Percentiles rank a stretch among this genome's conserved stretches.
Evolutionary conservation across 2,113 vertebrate species (phyloP).

Genomic region (Indicator maculatus): DNA sequence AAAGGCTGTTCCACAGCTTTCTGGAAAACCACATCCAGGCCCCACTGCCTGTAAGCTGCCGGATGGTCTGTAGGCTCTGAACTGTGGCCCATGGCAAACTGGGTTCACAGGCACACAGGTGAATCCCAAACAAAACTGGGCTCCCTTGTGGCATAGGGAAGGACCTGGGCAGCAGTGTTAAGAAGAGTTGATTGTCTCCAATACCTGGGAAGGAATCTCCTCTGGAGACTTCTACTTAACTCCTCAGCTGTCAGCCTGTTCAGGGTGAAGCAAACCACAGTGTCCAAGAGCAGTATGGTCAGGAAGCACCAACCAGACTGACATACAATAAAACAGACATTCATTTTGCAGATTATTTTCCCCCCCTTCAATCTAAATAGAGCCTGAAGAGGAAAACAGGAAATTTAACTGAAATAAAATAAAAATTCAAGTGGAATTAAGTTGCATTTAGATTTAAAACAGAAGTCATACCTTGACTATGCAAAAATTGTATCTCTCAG

Average conservation of each 20-base stretch:
- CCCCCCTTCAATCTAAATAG: neutral
- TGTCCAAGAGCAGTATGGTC: fast-evolving
- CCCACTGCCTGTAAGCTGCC: neutral
- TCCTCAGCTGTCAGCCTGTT: neutral
- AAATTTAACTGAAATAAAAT: neutral
- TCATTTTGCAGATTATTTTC: neutral
- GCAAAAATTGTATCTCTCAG: neutral
- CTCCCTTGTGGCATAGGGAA: neutral
- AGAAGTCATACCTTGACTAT: neutral
- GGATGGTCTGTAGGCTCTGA: fast-evolving
- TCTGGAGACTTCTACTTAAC: neutral
- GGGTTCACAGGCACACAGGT: fast-evolving
- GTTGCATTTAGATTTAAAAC: neutral
- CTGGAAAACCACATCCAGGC: neutral
- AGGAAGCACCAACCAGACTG: neutral
- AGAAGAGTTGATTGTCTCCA: neutral
- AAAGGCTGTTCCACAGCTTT: neutral
- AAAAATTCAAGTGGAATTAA: neutral
- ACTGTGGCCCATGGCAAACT: no score
- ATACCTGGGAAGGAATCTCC: neutral
- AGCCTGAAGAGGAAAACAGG: neutral
- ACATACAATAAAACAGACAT: neutral
- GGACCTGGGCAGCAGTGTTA: no score
- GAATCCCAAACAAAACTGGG: neutral
- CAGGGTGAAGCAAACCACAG: neutral